Conservation (phyloP, 2,888 invertebrate genomes). For the Steinernema hermaphroditum region DNA sequence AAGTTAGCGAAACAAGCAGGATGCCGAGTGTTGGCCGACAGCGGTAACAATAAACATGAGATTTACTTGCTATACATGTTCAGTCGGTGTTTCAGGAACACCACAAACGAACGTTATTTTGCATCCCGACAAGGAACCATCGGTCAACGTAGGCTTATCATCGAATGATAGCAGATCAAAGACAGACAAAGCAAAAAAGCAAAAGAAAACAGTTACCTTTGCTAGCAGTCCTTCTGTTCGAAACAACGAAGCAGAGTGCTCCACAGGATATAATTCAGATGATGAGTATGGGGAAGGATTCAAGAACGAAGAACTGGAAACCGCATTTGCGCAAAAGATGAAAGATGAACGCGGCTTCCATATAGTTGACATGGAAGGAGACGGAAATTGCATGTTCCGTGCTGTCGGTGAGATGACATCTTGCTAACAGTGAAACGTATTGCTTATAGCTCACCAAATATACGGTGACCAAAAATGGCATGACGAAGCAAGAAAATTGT, state of each 20-base stretch:
- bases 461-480: constrained; percentile 90
- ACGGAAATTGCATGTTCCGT: constrained; percentile 85
- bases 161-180: too few species aligned
- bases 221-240: not conserved
- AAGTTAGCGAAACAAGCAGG: constrained; percentile 11
- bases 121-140: too few species aligned
- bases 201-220: constrained; percentile 8
- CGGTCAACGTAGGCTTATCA: too few species aligned
- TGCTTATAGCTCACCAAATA: constrained; percentile 78
- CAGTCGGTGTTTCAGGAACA: too few species aligned
- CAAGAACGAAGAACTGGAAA: constrained; percentile 71
- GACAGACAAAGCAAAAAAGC: not conserved
- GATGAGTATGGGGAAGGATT: constrained; percentile 49
- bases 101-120: too few species aligned
- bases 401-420: too few species aligned
- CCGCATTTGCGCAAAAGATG: constrained; percentile 76
- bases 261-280: constrained; percentile 40
- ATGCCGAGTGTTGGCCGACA: not conserved
- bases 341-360: constrained; percentile 76
- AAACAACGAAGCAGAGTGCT: not conserved
- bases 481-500: constrained; percentile 78
- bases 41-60: not conserved
- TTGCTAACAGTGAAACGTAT: too few species aligned
- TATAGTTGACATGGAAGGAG: constrained; percentile 82
- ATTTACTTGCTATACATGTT: too few species aligned